Base-by-base conservation (phyloP, 2,888 invertebrate genomes). In the Cactoblastis cactorum region DNA sequence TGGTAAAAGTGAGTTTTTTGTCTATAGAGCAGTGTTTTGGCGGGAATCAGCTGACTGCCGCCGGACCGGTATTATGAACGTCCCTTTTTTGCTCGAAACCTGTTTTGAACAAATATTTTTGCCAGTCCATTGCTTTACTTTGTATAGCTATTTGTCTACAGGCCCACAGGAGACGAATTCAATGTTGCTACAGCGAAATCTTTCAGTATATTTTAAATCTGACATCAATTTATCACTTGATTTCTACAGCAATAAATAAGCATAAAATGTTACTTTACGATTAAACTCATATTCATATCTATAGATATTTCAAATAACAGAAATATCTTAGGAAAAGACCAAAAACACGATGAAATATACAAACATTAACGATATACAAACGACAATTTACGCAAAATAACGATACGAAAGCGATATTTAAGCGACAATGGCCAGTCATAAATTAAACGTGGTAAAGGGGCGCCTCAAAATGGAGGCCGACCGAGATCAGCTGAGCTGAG, bases 401-500 rank as follows among this genome's bases (percentile, higher is more conserved):
- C 17, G 4, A 18, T 33, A 17, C n/a, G 11, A 28, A 6, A 39
- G 19, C 38, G 28, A 41, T 3, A 33, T 12, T 11, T 11, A 8
- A 24, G 32, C 57, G 55, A 57, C 43, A 52, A n/a, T 45, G 0
- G 24, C 3, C 35, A 45, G 54, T 50, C 54, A 19, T 18, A n/a
- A 18, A 6, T 15, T 53, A 14, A n/a, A 18, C 57, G 24, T 56
- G 58, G 61, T 66, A 59, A 56, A 52, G 56, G 58, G 65, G 63
- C 59, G 59, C 63, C 58, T 61, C 61, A 59, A 56, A 55, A 56
- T 57, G 62, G 61, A 56, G 49, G 61, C 62, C 66, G 67, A 66
- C 67, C 67, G 67, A 63, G 49, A 62, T 63, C 66, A 69, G 67
- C 67, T 69, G 67, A 63, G 37, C 17, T 9, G 65, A 49, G 52